phyloP scores from a whole-genome alignment of 2,113 vertebrate species.

The Dipodomys merriami region DNA sequence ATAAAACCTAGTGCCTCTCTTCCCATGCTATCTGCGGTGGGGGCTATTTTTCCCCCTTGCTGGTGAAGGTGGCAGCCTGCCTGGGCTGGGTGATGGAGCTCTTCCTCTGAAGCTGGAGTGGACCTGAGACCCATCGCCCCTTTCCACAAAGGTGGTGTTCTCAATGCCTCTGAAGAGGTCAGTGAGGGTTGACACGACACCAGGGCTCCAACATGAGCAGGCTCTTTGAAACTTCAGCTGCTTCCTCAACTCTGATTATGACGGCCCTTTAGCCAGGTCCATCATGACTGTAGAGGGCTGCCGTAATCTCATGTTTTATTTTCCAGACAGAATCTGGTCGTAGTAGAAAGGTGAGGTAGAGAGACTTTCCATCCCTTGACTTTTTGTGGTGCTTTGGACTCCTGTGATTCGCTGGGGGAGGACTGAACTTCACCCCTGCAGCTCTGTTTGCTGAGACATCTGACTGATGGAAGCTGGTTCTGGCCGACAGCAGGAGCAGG shows the following conservation, averaged over 20 bases:
- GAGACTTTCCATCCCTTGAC: not conserved
- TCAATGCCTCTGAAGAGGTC: not conserved
- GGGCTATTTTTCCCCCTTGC: not conserved
- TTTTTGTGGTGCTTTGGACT: not conserved
- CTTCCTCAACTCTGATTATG: not conserved
- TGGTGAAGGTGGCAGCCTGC: not conserved
- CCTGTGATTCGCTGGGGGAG: not conserved
- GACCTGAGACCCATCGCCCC: not conserved
- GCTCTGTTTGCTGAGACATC: not conserved
- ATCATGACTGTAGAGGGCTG: not conserved
- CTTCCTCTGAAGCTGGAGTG: not conserved
- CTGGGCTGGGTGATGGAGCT: rapidly evolving
- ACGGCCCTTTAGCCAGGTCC: not conserved
- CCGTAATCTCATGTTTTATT: not conserved
- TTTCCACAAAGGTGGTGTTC: not conserved
- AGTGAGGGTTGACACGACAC: not conserved
- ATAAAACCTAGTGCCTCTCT: not conserved
- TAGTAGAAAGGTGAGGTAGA: not conserved
- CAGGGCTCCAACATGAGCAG: not conserved
- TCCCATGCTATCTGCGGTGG: not conserved
- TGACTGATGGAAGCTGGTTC: not conserved
- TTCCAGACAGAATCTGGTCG: not conserved
- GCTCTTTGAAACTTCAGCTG: not conserved
- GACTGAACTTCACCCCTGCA: rapidly evolving
- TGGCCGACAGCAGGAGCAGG: not conserved